A percentile compares a stretch with the other conserved stretches of the same genome.
These are phyloP conservation scores for Eupithecia inturbata DNA, from an alignment of 2,888 invertebrate species.

Conservation along the genomic window DNA sequence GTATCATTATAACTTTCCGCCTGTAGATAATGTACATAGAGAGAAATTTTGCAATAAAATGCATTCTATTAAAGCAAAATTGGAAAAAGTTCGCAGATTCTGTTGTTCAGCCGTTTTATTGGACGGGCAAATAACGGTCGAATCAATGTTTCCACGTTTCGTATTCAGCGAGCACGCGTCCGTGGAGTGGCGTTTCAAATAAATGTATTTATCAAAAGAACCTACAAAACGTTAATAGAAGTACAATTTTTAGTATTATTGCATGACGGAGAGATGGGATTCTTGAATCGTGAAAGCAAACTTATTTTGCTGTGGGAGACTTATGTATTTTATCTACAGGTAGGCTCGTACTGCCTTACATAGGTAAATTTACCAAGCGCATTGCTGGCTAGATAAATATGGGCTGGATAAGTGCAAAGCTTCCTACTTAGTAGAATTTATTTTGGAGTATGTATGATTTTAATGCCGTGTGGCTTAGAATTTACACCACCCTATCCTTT, in stretches of 20 bases:
- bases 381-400: background rate
- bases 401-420: background rate
- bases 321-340: background rate
- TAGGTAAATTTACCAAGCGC: background rate
- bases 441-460: background rate
- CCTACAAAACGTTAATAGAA: conserved; percentile 43
- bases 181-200: conserved; percentile 50
- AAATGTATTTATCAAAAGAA: conserved; percentile 56
- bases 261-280: background rate
- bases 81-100: conserved; percentile 2
- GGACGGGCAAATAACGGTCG: conserved; percentile 57
- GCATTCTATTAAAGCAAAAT: conserved; percentile 3
- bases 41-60: background rate
- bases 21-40: background rate
- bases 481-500: too few relatives aligned
- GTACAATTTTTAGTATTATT: conserved; percentile 29
- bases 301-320: background rate
- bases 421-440: background rate
- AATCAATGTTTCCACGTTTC: conserved; percentile 65
- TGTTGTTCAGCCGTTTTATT: conserved; percentile 50
- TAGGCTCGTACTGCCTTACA: background rate
- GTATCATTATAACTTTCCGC: background rate
- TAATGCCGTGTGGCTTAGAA: too few relatives aligned
- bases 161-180: conserved; percentile 58
- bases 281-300: background rate